Percentiles rank a stretch among this genome's conserved stretches.
Conservation (phyloP, 1,140 invertebrate genomes). For the Cherax quadricarinatus region DNA sequence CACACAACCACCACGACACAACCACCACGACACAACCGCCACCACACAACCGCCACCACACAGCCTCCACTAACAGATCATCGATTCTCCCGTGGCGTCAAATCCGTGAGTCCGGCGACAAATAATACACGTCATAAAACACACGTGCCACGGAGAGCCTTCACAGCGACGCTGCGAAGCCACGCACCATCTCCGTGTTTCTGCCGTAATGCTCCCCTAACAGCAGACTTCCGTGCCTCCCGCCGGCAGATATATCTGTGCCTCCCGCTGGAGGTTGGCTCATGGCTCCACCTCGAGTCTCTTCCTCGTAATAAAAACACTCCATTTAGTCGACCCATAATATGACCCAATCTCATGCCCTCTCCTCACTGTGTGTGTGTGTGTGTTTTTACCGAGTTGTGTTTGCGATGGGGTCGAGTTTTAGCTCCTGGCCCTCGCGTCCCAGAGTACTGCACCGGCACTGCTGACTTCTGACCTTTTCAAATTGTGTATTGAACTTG, state of each 20-base stretch:
- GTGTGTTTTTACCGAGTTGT: too few species aligned
- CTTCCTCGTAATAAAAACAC: neutral
- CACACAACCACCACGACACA: neutral
- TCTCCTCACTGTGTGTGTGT: neutral
- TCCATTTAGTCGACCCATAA: neutral
- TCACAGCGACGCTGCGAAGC: neutral
- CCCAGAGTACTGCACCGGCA: too few species aligned
- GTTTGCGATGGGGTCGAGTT: too few species aligned
- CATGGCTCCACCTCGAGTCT: neutral
- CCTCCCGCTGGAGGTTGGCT: constrained; percentile 17
- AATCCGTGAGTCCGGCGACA: constrained; percentile 20
- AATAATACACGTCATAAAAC: constrained; percentile 54
- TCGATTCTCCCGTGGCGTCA: constrained; percentile 8
- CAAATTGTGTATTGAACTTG: too few species aligned
- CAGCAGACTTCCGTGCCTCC: constrained; percentile 37
- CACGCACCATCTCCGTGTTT: constrained; percentile 39
- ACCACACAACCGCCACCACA: neutral
- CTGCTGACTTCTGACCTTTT: too few species aligned
- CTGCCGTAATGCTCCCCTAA: neutral
- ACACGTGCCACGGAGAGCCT: neutral
- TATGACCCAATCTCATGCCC: neutral
- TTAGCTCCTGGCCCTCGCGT: too few species aligned
- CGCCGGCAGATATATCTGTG: constrained; percentile 37
- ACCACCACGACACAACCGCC: neutral
- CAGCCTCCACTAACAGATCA: neutral